Base-by-base conservation (phyloP, 2,113 vertebrate species). In the Merops nubicus region DNA sequence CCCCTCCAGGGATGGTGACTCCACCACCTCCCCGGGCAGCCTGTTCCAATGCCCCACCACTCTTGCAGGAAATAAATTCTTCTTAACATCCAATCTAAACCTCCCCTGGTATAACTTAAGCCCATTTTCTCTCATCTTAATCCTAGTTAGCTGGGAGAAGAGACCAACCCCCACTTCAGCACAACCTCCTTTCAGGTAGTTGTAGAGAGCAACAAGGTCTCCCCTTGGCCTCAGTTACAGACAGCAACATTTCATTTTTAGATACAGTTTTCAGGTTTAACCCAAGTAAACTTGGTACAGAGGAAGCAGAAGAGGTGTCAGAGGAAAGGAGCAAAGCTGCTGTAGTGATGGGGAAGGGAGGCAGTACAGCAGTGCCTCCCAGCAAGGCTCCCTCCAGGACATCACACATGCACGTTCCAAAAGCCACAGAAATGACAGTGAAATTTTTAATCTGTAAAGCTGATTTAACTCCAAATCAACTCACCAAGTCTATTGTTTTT, bases 401-500 rank as follows among this genome's bases (percentile, higher is more conserved):
- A 47, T 11, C 33, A 19, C 38, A 73, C 8, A 12, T 0, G 2
- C 1, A 0, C 10, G 21, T 18, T 15, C 76, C 70, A 68, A 81
- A 84, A 80, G 31, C 11, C 51, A 59, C 70, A 59, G n/a, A 56
- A 81, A 86, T 18, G 23, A 76, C 22, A 90, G 67, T 6, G 3
- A 31, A 47, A 3, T 12, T 83, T 62, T 50, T 34, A 23, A 85
- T 57, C 45, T 36, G 5, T 4, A 62, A 9, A 85, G 73, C 3
- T 48, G 20, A 48, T n/a, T 70, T 18, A 45, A 80, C 25, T 76
- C 54, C 43, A 33, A 29, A 78, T 50, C 48, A 57, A 87, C 92
- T 93, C 95, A 99, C 99, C 98, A 99, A 96, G 94, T 99, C 99
- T 59, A 99, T 99, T 8, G 99, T 99, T 98, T 99, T 99, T 65